These are phyloP conservation scores for Drosophila kohkoa DNA, from an alignment of 1,140 invertebrate genomes.

Conservation along the genomic window DNA sequence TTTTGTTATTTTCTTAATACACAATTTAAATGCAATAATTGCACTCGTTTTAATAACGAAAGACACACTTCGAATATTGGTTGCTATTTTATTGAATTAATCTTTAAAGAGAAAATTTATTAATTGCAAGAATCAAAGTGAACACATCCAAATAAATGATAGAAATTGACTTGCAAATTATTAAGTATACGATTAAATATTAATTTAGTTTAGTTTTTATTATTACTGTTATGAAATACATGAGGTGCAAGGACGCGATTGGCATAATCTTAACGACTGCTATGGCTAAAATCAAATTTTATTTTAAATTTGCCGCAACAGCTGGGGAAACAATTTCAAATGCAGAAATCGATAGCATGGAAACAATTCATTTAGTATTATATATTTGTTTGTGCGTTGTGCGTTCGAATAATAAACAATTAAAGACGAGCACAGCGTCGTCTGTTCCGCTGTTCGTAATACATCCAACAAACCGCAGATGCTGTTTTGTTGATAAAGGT, in stretches of 20 bases:
- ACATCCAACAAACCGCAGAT: constrained; percentile 21
- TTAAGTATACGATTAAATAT: constrained; percentile 55
- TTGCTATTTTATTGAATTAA: constrained; percentile 64
- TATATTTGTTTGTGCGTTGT: constrained; percentile 28
- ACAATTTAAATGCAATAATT: constrained; percentile 27
- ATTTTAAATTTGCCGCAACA: constrained; percentile 10
- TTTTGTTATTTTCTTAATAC: constrained; percentile 13
- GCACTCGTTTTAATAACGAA: constrained; percentile 51
- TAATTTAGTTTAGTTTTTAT: constrained; percentile 64
- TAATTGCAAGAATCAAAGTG: constrained; percentile 32
- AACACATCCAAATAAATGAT: constrained; percentile 48
- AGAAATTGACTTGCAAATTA: constrained; percentile 44
- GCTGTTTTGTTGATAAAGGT: constrained; percentile 11
- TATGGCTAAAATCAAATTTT: constrained; percentile 17
- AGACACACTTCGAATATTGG: constrained; percentile 68
- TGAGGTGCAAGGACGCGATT: constrained; percentile 41
- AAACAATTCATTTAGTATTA: not conserved
- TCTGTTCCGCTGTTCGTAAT: constrained; percentile 12
- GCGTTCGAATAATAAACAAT: constrained; percentile 33
- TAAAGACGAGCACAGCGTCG: constrained; percentile 28
- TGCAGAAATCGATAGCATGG: constrained; percentile 11
- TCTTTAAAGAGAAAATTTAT: constrained; percentile 42
- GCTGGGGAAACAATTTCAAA: constrained; percentile 32
- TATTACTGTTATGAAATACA: constrained; percentile 65
- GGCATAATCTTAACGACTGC: constrained; percentile 26